A percentile compares a stretch with the other conserved stretches of the same genome.
These are phyloP conservation scores for Eidolon helvum DNA, from an alignment of 2,113 vertebrate genomes.

Conservation along the genomic window DNA sequence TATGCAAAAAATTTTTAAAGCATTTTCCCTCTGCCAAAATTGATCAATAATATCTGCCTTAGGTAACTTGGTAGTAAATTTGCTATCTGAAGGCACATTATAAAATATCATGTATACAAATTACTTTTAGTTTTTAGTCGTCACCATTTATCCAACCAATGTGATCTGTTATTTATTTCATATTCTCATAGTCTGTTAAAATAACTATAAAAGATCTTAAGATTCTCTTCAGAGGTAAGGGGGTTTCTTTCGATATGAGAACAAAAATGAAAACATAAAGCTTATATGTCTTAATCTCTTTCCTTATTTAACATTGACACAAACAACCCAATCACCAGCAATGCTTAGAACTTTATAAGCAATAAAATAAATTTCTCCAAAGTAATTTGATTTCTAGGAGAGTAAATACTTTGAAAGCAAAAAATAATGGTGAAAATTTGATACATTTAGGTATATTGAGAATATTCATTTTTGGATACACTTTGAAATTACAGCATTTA, in stretches of 20 bases:
- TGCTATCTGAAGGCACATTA: neutral
- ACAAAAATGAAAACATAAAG: neutral
- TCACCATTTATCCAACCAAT: neutral
- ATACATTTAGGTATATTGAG: neutral
- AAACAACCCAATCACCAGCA: neutral
- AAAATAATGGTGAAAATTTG: neutral
- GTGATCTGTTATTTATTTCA: neutral
- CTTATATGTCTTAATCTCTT: neutral
- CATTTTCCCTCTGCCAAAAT: neutral
- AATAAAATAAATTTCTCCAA: neutral
- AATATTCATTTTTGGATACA: neutral
- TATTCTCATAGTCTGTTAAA: neutral
- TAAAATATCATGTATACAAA: neutral
- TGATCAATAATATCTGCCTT: neutral
- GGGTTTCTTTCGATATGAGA: neutral
- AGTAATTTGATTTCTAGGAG: neutral
- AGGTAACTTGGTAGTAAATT: neutral
- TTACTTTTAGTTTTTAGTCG: slow-evolving; percentile 13
- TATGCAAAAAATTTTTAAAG: neutral
- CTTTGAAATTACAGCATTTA: slow-evolving; percentile 7
- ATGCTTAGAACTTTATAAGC: neutral
- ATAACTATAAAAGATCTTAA: neutral
- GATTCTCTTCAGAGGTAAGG: neutral
- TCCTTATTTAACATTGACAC: neutral
- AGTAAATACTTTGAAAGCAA: neutral